phyloP scores from a whole-genome alignment of 2,113 vertebrate genomes.

The Chloropsis hardwickii region DNA sequence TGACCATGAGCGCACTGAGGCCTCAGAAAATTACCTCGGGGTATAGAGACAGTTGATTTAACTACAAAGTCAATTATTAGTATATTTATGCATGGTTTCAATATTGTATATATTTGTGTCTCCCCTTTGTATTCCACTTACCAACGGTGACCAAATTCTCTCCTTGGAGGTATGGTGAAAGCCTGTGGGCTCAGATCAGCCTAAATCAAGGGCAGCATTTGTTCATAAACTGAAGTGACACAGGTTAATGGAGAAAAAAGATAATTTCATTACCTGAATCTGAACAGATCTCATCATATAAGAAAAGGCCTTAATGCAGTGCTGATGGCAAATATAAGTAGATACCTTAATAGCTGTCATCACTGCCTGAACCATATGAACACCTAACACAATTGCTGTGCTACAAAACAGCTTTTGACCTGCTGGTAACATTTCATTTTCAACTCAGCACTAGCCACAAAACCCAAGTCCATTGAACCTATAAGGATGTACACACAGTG shows the following conservation, averaged over 20 bases:
- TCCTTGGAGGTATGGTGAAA: background rate
- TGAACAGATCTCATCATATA: background rate
- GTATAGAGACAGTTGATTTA: background rate
- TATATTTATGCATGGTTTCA: background rate
- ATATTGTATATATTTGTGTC: background rate
- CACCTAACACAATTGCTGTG: background rate
- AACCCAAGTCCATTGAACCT: background rate
- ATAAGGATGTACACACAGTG: background rate
- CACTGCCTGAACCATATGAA: background rate
- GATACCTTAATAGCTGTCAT: background rate
- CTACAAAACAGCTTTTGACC: slow-evolving; percentile 16
- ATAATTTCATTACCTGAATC: slow-evolving; percentile 12
- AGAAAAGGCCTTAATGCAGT: background rate
- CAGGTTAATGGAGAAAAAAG: slow-evolving; percentile 7
- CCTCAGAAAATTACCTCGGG: background rate
- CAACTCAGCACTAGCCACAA: background rate
- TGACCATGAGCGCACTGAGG: background rate
- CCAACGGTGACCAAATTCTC: background rate
- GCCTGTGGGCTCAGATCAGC: background rate
- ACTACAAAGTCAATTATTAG: background rate
- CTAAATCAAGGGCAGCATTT: background rate
- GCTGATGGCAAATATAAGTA: background rate
- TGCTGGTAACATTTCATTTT: background rate
- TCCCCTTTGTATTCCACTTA: background rate
- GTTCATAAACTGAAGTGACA: background rate